Percentiles rank a stretch among this genome's conserved stretches.
Evolutionary conservation across 2,888 invertebrate species (phyloP).

Genomic region (Thalpophila matura): DNA sequence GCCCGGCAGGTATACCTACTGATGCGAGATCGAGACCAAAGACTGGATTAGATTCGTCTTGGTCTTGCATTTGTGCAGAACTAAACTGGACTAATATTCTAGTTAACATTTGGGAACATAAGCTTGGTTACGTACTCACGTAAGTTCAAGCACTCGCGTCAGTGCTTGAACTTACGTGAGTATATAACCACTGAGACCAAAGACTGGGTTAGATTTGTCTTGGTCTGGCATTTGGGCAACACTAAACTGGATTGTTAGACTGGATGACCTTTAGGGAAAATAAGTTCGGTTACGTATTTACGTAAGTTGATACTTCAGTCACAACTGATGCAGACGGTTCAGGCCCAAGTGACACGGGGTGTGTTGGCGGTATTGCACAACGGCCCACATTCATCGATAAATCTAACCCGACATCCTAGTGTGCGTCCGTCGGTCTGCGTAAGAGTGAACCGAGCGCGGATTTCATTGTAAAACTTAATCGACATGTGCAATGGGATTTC

Average conservation of each 20-base stretch:
- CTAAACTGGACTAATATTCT: too few relatives aligned
- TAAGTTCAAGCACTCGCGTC: too few relatives aligned
- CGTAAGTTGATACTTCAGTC: neutral
- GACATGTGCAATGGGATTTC: constrained; percentile 32
- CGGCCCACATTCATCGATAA: constrained; percentile 62
- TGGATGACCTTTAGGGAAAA: neutral
- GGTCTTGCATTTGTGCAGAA: too few relatives aligned
- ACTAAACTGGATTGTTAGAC: neutral
- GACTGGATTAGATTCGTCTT: too few relatives aligned
- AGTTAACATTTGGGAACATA: too few relatives aligned
- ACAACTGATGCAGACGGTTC: neutral
- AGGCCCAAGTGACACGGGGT: constrained; percentile 10
- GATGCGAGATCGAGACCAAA: too few relatives aligned
- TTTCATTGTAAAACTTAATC: constrained; percentile 48
- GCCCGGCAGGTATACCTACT: too few relatives aligned
- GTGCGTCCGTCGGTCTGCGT: constrained; percentile 66
- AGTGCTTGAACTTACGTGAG: too few relatives aligned
- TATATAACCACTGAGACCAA: too few relatives aligned
- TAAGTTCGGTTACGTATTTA: neutral
- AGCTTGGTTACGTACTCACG: too few relatives aligned
- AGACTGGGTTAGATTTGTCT: too few relatives aligned
- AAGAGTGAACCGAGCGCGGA: constrained; percentile 47
- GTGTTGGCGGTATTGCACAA: constrained; percentile 31
- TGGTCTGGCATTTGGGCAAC: too few relatives aligned
- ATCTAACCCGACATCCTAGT: constrained; percentile 72